Evolutionary conservation across 2,888 invertebrate genomes (phyloP), one percentile per base, ranked within the genome.

Genomic region (Mechanitis messenoides): DNA sequence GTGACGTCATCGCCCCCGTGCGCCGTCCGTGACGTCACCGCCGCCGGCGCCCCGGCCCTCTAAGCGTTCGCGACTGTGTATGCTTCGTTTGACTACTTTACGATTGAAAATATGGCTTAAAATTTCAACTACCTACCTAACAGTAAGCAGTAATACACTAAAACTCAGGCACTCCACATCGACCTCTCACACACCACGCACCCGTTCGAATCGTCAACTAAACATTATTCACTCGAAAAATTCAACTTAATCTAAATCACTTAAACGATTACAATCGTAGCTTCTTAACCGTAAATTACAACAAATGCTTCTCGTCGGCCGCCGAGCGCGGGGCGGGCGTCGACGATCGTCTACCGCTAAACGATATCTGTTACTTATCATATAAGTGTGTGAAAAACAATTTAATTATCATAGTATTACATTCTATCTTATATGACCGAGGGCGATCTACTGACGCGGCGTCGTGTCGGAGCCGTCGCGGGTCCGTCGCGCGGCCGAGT

Each of bases 101-200:
- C 87, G 83, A 85, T 87, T 83, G 77, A 86, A 87, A 87, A 87
- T 87, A 85, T 85, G 85, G 85, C 85, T 88, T 85, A 84, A 87
- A 88, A 89, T 87, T 87, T 83, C 86, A 88, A 88, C 88, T 88
- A 89, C 89, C 89, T 89, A 90, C 90, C 90, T 89, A 90, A 89
- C 87, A 87, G 87, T 90, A 89, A 90, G 90, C 90, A 83, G 89
- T 85, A 87, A 87, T 88, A 85, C 83, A 81, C 87, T 87, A 87
- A 78, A 81, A 83, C 83, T 80, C 90, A 87, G 87, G 85, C 89
- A 89, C 87, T 85, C 88, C 84, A 85, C 87, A 85, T 84, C 83
- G 82, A 87, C 82, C 86, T 87, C 86, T 80, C 87, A 87, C 76
- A 81, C 87, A 81, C 81, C 88, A 89, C 83, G 80, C 90, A 87